Percentiles rank a stretch among this genome's conserved stretches.
Evolutionary conservation across 2,797 vertebrate species (phyloP).

Genomic region (Cheirogaleus major): DNA sequence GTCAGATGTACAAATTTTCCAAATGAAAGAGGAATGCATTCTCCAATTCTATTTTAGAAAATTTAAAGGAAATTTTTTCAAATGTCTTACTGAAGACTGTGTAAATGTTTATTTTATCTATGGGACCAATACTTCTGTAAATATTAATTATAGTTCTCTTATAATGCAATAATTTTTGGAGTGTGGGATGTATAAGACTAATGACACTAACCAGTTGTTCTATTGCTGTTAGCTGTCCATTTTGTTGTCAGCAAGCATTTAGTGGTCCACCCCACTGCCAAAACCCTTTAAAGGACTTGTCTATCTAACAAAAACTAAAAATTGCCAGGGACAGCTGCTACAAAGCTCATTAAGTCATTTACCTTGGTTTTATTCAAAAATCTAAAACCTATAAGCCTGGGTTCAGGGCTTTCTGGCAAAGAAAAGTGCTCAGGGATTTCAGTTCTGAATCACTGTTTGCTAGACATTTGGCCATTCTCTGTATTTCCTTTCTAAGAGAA

Average conservation of each 20-base stretch:
- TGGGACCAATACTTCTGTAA: background rate
- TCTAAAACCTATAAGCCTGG: background rate
- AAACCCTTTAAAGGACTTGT: background rate
- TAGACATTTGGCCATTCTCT: background rate
- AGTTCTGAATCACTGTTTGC: background rate
- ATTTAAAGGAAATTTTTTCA: background rate
- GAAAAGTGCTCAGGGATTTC: background rate
- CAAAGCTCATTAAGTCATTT: constrained; percentile 19
- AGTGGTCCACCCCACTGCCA: background rate
- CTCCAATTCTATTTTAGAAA: background rate
- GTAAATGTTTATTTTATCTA: background rate
- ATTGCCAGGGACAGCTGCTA: background rate
- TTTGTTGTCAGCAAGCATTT: background rate
- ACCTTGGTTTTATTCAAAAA: constrained; percentile 18
- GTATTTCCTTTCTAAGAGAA: background rate
- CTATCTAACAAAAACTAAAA: background rate
- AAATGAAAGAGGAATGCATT: background rate
- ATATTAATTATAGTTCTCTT: background rate
- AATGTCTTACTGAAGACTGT: background rate
- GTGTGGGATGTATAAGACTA: background rate
- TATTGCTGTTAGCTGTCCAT: background rate
- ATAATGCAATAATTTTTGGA: background rate
- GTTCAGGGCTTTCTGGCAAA: background rate
- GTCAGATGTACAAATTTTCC: background rate
- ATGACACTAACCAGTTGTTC: background rate